A percentile compares a stretch with the other conserved stretches of the same genome.
Conservation (phyloP, 2,797 vertebrate species). For the Enteromius fasciolatus region DNA sequence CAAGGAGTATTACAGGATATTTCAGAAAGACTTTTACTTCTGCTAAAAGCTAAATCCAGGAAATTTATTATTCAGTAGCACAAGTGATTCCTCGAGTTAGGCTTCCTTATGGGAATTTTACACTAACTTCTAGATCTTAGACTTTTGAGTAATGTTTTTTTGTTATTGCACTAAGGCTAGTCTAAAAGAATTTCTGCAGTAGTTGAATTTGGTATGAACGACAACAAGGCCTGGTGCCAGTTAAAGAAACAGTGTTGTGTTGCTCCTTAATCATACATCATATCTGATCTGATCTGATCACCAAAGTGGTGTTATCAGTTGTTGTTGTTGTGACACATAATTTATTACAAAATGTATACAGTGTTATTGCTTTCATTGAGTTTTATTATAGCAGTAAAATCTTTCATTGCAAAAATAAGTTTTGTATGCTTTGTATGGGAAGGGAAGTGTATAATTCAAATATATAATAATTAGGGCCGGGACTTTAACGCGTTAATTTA, state of each 20-base stretch:
- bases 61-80: conserved; percentile 54
- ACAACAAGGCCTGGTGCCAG: background rate
- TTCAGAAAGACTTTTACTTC: conserved; percentile 34
- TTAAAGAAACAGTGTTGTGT: background rate
- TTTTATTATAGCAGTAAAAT: background rate
- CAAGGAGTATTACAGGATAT: conserved; percentile 20
- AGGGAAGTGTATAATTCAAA: background rate
- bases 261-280: background rate
- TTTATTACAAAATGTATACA: background rate
- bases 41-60: conserved; percentile 46
- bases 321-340: background rate
- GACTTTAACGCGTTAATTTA: no score
- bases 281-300: background rate
- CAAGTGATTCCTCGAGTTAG: conserved; percentile 51
- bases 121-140: background rate
- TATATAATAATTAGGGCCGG: background rate
- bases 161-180: conserved; percentile 21
- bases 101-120: conserved; percentile 34
- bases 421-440: background rate
- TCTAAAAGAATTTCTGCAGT: conserved; percentile 28
- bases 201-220: conserved; percentile 25
- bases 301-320: background rate
- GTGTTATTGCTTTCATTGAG: background rate
- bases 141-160: conserved; percentile 38
- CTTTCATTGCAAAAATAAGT: background rate